phyloP scores from a whole-genome alignment of 2,888 invertebrate genomes.

The Cylindroiulus punctatus region DNA sequence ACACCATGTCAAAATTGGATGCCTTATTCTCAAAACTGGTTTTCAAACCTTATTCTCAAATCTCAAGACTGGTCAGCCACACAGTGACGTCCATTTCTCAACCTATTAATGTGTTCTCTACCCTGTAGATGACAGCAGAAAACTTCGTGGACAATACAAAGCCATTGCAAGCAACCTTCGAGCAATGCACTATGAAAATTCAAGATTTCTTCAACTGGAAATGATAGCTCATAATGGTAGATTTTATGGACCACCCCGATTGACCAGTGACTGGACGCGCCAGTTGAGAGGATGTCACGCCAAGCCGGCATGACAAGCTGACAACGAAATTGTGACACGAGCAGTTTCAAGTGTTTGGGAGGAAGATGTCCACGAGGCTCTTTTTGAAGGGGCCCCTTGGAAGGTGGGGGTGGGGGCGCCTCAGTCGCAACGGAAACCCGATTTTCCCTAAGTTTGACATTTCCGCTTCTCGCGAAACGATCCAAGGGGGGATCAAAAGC shows the following conservation, averaged over 20 bases:
- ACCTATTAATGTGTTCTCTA: no score
- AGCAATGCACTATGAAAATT: no score
- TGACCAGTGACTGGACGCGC: background rate
- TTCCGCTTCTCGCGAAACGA: background rate
- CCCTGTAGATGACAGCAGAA: no score
- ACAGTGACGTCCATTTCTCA: no score
- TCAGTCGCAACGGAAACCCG: background rate
- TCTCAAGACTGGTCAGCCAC: no score
- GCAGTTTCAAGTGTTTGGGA: background rate
- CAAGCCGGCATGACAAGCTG: background rate
- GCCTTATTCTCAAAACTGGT: no score
- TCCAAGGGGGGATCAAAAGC: conserved; percentile 18
- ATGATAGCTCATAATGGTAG: background rate
- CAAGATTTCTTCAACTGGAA: background rate
- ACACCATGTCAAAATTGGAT: no score
- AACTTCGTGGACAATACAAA: no score
- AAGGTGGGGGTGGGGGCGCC: background rate
- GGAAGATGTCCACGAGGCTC: background rate
- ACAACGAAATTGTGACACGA: conserved; percentile 18
- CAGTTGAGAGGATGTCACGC: background rate
- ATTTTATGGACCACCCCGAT: background rate
- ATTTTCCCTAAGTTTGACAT: conserved; percentile 18
- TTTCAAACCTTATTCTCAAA: no score
- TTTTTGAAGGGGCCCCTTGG: background rate
- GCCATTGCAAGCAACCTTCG: no score